phyloP scores from a whole-genome alignment of 1,140 invertebrate genomes.

The Aphelinus certus region DNA sequence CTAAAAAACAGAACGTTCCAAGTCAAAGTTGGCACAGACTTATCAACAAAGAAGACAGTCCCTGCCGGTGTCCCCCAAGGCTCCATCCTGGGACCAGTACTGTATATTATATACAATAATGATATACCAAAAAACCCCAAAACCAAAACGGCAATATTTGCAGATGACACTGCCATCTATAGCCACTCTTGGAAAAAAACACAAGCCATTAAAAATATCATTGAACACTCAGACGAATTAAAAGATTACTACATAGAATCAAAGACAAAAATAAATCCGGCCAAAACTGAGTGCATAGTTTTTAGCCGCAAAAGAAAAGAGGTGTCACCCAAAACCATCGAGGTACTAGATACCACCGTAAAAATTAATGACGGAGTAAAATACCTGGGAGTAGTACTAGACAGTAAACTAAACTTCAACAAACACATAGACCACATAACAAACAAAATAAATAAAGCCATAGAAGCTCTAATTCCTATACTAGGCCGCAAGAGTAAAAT shows the following conservation, averaged over 20 bases:
- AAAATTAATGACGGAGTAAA: background rate
- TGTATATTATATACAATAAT: constrained; percentile 49
- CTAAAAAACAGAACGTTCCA: constrained; percentile 30
- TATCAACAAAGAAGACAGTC: constrained; percentile 39
- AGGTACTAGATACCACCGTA: no score
- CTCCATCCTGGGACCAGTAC: constrained; percentile 45
- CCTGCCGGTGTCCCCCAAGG: constrained; percentile 53
- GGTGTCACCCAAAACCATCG: background rate
- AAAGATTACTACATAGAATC: no score
- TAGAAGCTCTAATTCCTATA: constrained; percentile 10
- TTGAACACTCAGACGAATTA: no score
- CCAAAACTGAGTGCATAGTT: no score
- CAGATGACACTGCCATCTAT: constrained; percentile 52
- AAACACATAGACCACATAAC: background rate
- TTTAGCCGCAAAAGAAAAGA: no score
- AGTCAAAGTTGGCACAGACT: constrained; percentile 34
- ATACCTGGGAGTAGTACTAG: background rate
- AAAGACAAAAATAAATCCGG: no score
- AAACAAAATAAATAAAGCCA: background rate
- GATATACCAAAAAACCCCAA: constrained; percentile 46
- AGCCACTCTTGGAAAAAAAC: constrained; percentile 39
- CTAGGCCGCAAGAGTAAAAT: background rate
- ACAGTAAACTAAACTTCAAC: background rate
- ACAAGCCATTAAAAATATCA: no score
- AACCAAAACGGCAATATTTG: constrained; percentile 49